Conservation (phyloP, 2,113 vertebrate species). For the Sakesphorus luctuosus region DNA sequence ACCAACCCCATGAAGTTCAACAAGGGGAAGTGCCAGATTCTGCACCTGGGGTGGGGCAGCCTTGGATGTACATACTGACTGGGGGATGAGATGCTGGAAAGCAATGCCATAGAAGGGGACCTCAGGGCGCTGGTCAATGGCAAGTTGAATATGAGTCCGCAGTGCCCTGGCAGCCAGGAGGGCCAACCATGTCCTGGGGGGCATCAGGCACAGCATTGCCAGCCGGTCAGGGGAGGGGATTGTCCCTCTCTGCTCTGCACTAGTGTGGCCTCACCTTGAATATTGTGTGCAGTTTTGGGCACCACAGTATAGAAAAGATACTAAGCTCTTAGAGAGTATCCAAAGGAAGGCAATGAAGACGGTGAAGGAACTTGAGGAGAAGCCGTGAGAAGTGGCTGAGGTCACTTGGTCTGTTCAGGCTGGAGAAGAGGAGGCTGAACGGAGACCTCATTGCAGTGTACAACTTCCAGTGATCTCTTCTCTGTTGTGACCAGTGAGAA, state of each 20-base stretch:
- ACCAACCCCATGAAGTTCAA: neutral
- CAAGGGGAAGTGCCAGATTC: neutral
- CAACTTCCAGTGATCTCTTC: neutral
- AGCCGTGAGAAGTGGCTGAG: neutral
- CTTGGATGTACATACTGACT: neutral
- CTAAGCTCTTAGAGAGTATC: neutral
- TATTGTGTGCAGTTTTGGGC: neutral
- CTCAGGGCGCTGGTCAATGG: neutral
- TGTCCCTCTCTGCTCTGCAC: neutral
- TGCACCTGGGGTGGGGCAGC: neutral
- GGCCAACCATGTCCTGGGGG: neutral
- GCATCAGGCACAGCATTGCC: neutral
- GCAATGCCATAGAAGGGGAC: neutral
- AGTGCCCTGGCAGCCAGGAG: neutral
- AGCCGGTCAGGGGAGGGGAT: neutral
- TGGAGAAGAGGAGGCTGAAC: neutral
- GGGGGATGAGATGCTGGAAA: neutral
- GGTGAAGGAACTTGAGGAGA: neutral
- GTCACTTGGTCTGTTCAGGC: neutral
- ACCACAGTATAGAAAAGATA: neutral
- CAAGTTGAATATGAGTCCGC: neutral
- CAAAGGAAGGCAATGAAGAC: neutral
- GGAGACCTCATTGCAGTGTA: neutral
- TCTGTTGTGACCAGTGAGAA: neutral
- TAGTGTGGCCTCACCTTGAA: neutral